phyloP scores from a whole-genome alignment of 1,140 invertebrate genomes.

The Paraescarpia echinospica region DNA sequence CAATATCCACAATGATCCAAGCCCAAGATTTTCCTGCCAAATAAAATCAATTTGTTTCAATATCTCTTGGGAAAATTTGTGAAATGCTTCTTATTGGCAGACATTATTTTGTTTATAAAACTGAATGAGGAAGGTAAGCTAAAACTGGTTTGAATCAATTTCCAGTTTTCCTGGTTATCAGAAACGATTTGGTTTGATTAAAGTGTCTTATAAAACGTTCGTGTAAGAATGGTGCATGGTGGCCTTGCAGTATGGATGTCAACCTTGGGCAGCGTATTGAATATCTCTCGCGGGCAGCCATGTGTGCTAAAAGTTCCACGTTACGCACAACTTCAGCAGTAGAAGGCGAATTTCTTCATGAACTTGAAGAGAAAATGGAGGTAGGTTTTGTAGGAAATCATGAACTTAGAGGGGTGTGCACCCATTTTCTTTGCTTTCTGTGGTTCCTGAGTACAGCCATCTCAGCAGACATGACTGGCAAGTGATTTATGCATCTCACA shows the following conservation, averaged over 20 bases:
- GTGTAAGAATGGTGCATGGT: neutral
- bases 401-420: too few relatives aligned
- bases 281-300: slow-evolving; percentile 90
- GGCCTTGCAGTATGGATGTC: slow-evolving; percentile 52
- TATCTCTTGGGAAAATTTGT: neutral
- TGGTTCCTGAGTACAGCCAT: too few relatives aligned
- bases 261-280: slow-evolving; percentile 72
- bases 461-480: too few relatives aligned
- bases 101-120: neutral
- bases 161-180: neutral
- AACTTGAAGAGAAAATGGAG: slow-evolving; percentile 92
- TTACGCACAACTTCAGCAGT: slow-evolving; percentile 69
- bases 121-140: neutral
- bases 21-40: too few relatives aligned
- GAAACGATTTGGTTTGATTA: neutral
- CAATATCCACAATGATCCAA: too few relatives aligned
- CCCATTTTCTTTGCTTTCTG: too few relatives aligned
- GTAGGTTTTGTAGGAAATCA: slow-evolving; percentile 38
- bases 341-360: slow-evolving; percentile 82
- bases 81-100: neutral
- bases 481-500: too few relatives aligned
- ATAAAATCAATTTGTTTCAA: too few relatives aligned
- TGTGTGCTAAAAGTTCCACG: slow-evolving; percentile 88
- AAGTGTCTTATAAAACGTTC: neutral
- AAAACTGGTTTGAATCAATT: neutral